Evolutionary conservation across 2,888 invertebrate genomes (phyloP), one percentile per base, ranked within the genome.

Genomic region (Coecobrya sp.): DNA sequence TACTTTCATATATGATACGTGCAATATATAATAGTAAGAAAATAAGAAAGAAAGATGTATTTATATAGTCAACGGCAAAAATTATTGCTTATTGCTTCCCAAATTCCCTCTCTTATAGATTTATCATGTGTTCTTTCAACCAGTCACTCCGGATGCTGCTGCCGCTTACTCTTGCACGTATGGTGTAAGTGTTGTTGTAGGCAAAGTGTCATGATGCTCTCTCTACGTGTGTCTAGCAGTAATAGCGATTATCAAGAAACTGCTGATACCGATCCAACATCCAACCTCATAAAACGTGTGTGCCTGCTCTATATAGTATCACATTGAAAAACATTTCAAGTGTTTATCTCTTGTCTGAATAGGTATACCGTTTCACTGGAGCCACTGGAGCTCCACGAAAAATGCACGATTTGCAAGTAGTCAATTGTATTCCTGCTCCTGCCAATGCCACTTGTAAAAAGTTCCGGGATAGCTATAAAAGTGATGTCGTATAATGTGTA

Each of bases 1-100:
- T 10, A 70, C 42, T 19, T 36, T 19, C n/a, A 27, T 25, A 7
- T 22, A 62, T 59, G 4, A n/a, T 62, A 0, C 19, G 7, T 62
- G 13, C 25, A 62, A 0, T 62, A 62, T 59, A 11, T 2, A 7
- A 22, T 27, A 25, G 22, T 25, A 1, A 25, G 22, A 25, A 25
- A 62, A 27, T 36, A 36, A 62, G 8, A 62, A 11, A 62, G 62
- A 2, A 62, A 25, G 62, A 62, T 59, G 10, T 62, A 27, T 62
- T 8, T 62, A 62, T 19, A 19, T 52, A 19, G 25, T n/a, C 55
- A n/a, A 62, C 25, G 11, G 52, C 36, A 65, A 79, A 88, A 88
- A 88, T 88, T 88, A 88, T 79, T 88, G 76, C 88, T 88, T 79
- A 79, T 81, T 79, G 88, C 88, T 81, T 88, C 79, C 88, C 65